phyloP scores from a whole-genome alignment of 2,797 vertebrate genomes.

The Distichodus sexfasciatus region DNA sequence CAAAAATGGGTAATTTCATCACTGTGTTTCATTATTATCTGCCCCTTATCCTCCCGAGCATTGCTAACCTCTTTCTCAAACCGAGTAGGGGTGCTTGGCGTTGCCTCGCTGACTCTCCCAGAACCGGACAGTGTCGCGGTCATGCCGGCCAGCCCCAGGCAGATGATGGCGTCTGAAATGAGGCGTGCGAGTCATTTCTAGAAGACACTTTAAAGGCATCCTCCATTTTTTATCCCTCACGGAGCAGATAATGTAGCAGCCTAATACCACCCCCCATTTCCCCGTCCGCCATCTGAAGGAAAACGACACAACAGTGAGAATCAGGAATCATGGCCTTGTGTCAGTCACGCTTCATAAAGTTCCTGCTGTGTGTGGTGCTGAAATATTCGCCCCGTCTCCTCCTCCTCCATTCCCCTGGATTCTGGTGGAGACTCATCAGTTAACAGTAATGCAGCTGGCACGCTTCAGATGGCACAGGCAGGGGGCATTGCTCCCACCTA shows the following conservation, averaged over 20 bases:
- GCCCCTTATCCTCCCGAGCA: slow-evolving; percentile 72
- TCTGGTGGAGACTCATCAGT: slow-evolving; percentile 68
- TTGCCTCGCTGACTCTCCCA: slow-evolving; percentile 24
- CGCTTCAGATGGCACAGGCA: slow-evolving; percentile 48
- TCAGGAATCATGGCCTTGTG: slow-evolving; percentile 64
- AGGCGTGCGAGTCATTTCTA: slow-evolving; percentile 53
- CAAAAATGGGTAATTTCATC: slow-evolving; percentile 73
- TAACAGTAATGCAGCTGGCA: slow-evolving; percentile 69
- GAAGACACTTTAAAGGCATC: slow-evolving; percentile 44
- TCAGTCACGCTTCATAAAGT: slow-evolving; percentile 68
- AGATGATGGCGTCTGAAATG: slow-evolving; percentile 46
- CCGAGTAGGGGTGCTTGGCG: slow-evolving; percentile 11
- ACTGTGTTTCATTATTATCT: slow-evolving; percentile 70
- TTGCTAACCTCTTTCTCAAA: slow-evolving; percentile 63
- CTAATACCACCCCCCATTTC: slow-evolving; percentile 42
- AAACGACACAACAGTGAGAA: slow-evolving; percentile 61
- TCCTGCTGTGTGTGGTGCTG: slow-evolving; percentile 49
- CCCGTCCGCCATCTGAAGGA: slow-evolving; percentile 39
- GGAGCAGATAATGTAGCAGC: slow-evolving; percentile 48
- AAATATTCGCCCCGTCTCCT: slow-evolving; percentile 56
- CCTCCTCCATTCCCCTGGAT: slow-evolving; percentile 65
- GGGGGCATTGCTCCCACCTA: slow-evolving; percentile 26
- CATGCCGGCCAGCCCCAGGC: background rate
- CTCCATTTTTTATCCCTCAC: slow-evolving; percentile 54
- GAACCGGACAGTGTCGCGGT: slow-evolving; percentile 21